Conservation (phyloP, 2,888 invertebrate genomes). For the Prenolepis imparis region DNA sequence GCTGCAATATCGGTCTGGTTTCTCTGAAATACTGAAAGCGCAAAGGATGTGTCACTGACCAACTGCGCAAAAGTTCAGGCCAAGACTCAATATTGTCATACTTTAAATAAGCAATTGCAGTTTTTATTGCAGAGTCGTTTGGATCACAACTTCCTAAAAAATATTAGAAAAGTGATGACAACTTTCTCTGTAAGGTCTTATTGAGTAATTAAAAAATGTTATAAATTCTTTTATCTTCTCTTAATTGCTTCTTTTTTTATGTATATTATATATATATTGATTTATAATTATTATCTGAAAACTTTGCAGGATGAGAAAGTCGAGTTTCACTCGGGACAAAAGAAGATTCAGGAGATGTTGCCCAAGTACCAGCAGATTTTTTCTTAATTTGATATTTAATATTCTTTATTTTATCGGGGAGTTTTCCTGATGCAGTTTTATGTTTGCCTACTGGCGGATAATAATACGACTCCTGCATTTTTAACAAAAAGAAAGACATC, state of each 20-base stretch:
- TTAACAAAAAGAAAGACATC: neutral
- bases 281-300: conserved; percentile 4
- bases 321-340: neutral
- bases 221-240: too few relatives aligned
- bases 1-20: conserved; percentile 3
- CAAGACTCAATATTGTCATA: conserved; percentile 15
- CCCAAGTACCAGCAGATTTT: neutral
- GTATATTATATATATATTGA: too few relatives aligned
- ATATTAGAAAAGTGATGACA: neutral
- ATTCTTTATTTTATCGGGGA: conserved; percentile 13
- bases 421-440: conserved; percentile 9
- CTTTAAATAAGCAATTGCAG: conserved; percentile 4
- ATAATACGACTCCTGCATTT: conserved; percentile 7
- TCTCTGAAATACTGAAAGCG: conserved; percentile 21
- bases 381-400: neutral
- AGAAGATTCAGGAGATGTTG: neutral
- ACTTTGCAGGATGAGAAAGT: conserved; percentile 1
- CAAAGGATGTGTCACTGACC: conserved; percentile 21
- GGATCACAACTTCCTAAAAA: conserved; percentile 28
- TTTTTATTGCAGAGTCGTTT: conserved; percentile 12
- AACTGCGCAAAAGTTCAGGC: conserved; percentile 21
- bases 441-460: neutral
- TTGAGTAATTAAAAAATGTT: too few relatives aligned
- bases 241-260: too few relatives aligned
- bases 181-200: neutral